Percentiles rank a stretch among this genome's conserved stretches.
These are phyloP conservation scores for Sepioteuthis lessoniana DNA, from an alignment of 2,888 invertebrate species.

Conservation along the genomic window DNA sequence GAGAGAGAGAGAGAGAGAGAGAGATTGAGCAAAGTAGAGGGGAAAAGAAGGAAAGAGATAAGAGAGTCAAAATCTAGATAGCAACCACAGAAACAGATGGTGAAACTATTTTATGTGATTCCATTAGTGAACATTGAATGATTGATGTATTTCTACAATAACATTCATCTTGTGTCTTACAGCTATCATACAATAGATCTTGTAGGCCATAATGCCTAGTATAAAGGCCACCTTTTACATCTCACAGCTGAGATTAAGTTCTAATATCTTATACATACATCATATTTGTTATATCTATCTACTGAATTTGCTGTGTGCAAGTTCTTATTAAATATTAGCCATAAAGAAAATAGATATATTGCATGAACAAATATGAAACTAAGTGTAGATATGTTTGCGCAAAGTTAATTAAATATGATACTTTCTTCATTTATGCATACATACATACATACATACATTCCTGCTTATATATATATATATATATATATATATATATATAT, in stretches of 20 bases:
- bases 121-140: conserved; percentile 11
- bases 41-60: neutral
- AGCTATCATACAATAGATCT: neutral
- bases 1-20: neutral
- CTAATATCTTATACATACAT: conserved; percentile 10
- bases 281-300: neutral
- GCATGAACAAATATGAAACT: neutral
- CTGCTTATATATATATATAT: neutral
- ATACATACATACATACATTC: neutral
- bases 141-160: conserved; percentile 33
- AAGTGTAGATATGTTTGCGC: neutral
- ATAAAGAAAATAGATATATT: neutral
- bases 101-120: neutral
- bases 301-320: neutral
- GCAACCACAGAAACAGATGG: conserved; percentile 33
- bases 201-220: neutral
- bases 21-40: neutral
- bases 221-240: conserved; percentile 33
- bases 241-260: conserved; percentile 13
- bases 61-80: neutral
- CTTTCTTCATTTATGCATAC: neutral
- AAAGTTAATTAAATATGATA: conserved; percentile 6
- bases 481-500: conserved; percentile 13
- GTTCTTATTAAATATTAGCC: neutral
- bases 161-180: neutral